phyloP scores from a whole-genome alignment of 2,888 invertebrate genomes.

The Drepanosiphum platanoidis region DNA sequence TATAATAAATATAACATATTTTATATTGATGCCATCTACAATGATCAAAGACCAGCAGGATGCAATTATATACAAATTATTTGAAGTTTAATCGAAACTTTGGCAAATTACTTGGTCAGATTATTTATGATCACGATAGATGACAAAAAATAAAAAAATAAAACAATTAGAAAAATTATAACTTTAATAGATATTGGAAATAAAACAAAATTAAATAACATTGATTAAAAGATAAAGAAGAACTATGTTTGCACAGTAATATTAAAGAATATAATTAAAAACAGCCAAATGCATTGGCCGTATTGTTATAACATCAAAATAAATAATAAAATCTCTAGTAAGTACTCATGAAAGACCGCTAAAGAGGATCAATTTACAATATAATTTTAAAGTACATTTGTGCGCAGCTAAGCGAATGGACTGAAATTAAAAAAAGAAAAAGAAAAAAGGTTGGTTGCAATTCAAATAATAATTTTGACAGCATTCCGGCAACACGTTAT shows the following conservation, averaged over 20 bases:
- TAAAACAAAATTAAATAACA: neutral
- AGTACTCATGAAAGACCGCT: slow-evolving; percentile 36
- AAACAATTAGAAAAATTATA: neutral
- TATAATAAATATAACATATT: neutral
- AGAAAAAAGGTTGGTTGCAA: no score
- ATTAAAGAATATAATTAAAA: neutral
- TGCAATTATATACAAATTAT: neutral
- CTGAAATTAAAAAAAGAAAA: neutral
- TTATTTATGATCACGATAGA: neutral
- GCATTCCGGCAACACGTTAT: neutral
- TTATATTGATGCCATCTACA: neutral
- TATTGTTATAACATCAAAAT: neutral
- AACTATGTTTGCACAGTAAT: neutral
- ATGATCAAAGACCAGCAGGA: neutral
- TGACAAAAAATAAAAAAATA: neutral
- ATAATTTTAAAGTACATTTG: slow-evolving; percentile 25
- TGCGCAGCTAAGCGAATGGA: neutral
- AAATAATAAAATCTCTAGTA: neutral
- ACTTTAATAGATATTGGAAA: neutral
- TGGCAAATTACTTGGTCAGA: neutral
- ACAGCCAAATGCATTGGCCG: neutral
- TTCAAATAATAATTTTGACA: neutral
- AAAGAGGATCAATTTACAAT: neutral
- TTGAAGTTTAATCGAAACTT: neutral
- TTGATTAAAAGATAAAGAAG: neutral